phyloP scores from a whole-genome alignment of 35 echinoderm and acorn worm species.

The Holothuria glaberrima region DNA sequence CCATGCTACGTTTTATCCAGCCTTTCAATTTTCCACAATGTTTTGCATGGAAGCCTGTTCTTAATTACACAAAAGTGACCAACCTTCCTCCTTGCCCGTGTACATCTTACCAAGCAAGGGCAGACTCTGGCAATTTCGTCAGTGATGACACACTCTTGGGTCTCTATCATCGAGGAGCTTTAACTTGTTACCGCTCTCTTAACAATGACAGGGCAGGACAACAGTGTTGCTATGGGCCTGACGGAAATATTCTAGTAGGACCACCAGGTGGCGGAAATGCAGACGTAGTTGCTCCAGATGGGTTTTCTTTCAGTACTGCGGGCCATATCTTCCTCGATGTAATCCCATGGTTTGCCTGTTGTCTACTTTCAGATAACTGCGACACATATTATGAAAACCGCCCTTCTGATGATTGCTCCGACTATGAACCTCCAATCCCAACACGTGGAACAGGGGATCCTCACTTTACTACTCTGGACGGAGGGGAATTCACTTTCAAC shows the following conservation, averaged over 20 bases:
- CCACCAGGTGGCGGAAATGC: slow-evolving; percentile 50
- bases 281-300: neutral
- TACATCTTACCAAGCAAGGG: slow-evolving; percentile 16
- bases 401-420: slow-evolving; percentile 62
- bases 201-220: slow-evolving; percentile 4
- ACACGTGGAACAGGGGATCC: slow-evolving; percentile 74
- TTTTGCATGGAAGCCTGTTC: neutral
- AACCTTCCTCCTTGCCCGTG: slow-evolving; percentile 25
- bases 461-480: slow-evolving; percentile 71
- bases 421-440: slow-evolving; percentile 63
- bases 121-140: neutral
- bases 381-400: slow-evolving; percentile 64
- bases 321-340: slow-evolving; percentile 33
- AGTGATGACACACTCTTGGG: neutral
- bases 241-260: slow-evolving; percentile 51
- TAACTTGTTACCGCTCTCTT: neutral
- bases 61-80: neutral
- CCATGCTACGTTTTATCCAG: no score
- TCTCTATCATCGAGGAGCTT: neutral
- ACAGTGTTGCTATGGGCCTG: slow-evolving; percentile 47
- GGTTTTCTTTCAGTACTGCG: neutral
- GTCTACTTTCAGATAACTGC: slow-evolving; percentile 16
- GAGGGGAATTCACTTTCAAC: slow-evolving; percentile 72
- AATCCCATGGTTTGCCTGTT: slow-evolving; percentile 25
- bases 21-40: neutral